Percentiles rank a stretch among this genome's conserved stretches.
Conservation (phyloP, 53 echinoderm and acorn worm species). For the Holothuria leucospilota region DNA sequence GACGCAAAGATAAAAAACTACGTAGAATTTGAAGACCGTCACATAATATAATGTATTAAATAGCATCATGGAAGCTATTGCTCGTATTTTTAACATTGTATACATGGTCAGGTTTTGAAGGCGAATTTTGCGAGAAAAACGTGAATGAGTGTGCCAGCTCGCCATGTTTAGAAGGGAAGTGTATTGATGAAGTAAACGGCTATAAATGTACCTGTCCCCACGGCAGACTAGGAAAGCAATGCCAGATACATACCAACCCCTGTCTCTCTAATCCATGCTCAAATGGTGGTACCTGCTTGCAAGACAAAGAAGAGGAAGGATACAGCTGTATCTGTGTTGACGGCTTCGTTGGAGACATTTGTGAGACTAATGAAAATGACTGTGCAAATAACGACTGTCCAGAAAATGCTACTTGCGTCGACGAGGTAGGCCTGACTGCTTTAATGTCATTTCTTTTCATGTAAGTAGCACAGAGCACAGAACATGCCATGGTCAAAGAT, state of each 20-base stretch:
- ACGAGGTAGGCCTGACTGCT: too few relatives aligned
- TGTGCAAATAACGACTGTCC: too few relatives aligned
- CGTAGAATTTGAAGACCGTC: too few relatives aligned
- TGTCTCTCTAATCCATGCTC: conserved; percentile 34
- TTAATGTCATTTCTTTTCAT: too few relatives aligned
- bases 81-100: too few relatives aligned
- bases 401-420: too few relatives aligned
- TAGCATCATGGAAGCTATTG: too few relatives aligned
- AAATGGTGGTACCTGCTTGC: conserved; percentile 35
- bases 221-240: not conserved
- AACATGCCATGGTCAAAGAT: too few relatives aligned
- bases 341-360: conserved; percentile 2
- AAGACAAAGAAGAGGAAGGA: not conserved
- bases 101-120: not conserved
- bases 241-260: conserved; percentile 10
- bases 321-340: conserved; percentile 10
- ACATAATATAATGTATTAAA: too few relatives aligned
- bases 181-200: conserved; percentile 34
- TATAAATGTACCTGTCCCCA: conserved; percentile 27
- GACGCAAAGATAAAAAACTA: too few relatives aligned
- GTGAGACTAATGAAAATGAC: conserved; percentile 1
- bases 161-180: not conserved
- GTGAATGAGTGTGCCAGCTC: conserved; percentile 23
- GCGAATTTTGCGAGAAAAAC: not conserved
- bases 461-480: too few relatives aligned